Conservation (phyloP, 2,888 invertebrate genomes). For the Apamea epomidion region DNA sequence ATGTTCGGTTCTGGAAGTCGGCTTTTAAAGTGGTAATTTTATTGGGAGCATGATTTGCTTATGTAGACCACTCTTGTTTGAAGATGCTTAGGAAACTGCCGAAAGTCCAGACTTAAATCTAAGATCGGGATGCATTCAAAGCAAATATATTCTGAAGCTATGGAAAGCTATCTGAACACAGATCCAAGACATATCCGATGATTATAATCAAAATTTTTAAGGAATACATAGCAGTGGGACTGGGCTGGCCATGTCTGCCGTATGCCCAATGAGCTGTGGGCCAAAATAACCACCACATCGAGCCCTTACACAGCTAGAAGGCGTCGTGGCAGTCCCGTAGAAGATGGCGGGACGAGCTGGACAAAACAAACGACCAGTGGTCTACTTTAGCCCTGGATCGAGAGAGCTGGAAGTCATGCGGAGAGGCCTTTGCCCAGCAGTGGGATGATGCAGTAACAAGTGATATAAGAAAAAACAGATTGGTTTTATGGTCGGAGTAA, state of each 20-base stretch:
- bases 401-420: too few species aligned
- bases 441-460: too few species aligned
- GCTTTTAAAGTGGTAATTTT: conserved; percentile 54
- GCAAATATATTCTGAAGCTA: neutral
- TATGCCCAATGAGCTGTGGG: too few species aligned
- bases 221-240: too few species aligned
- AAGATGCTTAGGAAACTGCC: neutral
- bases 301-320: too few species aligned
- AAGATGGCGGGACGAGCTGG: too few species aligned
- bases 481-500: neutral
- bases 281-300: too few species aligned
- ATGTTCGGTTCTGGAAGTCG: conserved; percentile 53
- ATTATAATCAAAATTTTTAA: neutral
- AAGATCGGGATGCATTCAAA: neutral
- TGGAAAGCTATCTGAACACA: neutral
- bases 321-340: too few species aligned
- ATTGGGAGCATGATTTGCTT: conserved; percentile 35
- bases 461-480: neutral
- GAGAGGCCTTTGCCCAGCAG: too few species aligned
- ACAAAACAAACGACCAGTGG: too few species aligned
- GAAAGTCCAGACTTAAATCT: neutral
- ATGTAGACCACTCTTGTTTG: neutral
- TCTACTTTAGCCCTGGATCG: too few species aligned
- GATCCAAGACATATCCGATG: neutral
- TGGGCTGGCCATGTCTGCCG: too few species aligned